Evolutionary conservation across 2,797 vertebrate species (phyloP), one percentile per base, ranked within the genome.

Genomic region (Schizothorax lantsangensis): DNA sequence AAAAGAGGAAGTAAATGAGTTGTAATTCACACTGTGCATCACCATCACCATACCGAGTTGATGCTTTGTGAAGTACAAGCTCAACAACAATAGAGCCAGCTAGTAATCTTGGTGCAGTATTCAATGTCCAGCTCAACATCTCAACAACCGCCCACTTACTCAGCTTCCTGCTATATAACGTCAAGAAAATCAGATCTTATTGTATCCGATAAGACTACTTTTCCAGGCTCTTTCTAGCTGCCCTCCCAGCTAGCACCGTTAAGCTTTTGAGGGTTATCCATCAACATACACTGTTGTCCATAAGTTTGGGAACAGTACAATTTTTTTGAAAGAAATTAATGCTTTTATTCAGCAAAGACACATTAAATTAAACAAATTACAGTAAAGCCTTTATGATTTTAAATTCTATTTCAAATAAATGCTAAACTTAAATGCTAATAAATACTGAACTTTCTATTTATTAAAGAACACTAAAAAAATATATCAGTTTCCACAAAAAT

Each of bases 1-100:
- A 54, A 59, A 49, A 64, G 30, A 86, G 17, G 19, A 54, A 80
- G 82, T 30, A 64, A 87, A 72, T 73, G 68, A 84, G 33, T 43
- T 64, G 81, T 84, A 43, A 74, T 54, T 84, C 47, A 30, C 33
- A 84, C 54, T n/a, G n/a, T 49, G 30, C 66, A 7, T 68, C 33
- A 19, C 64, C 57, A 47, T 79, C 40, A 74, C 45, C 6, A 6
- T 33, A 45, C 26, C 2, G 30, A 64, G 49, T 26, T 84, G 17
- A 40, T 49, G 23, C 17, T 74, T 40, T 87, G 26, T 26, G 49
- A 38, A 57, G 11, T 12, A 26, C 14, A 10, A 12, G 21, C 11
- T 54, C 74, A 62, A 62, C 78, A 45, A 45, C 38, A 79, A 79
- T 79, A 45, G 8, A 79, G n/a, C 38, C 38, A 79, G 54, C 23